Conservation (phyloP, 2,888 invertebrate species). For the Pammene aurita region DNA sequence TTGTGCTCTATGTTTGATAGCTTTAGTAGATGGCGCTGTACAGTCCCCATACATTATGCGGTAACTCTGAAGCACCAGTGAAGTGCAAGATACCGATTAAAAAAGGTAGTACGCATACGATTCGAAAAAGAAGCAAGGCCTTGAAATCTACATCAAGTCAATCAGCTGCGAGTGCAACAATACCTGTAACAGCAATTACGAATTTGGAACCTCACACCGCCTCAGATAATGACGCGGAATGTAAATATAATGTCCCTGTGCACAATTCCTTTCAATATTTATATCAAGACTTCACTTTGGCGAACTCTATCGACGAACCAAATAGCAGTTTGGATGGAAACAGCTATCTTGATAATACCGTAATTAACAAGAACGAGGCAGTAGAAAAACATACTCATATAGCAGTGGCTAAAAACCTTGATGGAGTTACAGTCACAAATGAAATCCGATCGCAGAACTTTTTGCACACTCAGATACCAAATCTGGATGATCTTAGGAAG, state of each 20-base stretch:
- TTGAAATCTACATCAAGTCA: background rate
- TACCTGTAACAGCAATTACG: no score
- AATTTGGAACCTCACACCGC: background rate
- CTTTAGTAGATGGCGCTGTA: no score
- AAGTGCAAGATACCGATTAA: background rate
- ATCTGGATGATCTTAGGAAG: background rate
- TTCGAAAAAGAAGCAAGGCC: no score
- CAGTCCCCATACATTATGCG: no score
- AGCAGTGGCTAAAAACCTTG: background rate
- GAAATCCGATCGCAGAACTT: background rate
- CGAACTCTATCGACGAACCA: background rate
- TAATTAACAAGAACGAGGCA: background rate
- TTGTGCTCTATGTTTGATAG: no score
- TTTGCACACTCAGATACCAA: no score
- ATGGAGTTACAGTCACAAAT: background rate
- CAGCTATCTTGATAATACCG: background rate
- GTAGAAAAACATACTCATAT: background rate
- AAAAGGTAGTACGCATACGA: background rate
- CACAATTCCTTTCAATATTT: conserved; percentile 8
- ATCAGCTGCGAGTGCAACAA: background rate
- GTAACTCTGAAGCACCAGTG: no score
- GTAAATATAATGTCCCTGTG: conserved; percentile 8
- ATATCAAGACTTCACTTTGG: background rate
- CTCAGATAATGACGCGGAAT: background rate
- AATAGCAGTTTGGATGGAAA: no score